Evolutionary conservation across 2,113 vertebrate genomes (phyloP).

Genomic region (Alligator mississippiensis): DNA sequence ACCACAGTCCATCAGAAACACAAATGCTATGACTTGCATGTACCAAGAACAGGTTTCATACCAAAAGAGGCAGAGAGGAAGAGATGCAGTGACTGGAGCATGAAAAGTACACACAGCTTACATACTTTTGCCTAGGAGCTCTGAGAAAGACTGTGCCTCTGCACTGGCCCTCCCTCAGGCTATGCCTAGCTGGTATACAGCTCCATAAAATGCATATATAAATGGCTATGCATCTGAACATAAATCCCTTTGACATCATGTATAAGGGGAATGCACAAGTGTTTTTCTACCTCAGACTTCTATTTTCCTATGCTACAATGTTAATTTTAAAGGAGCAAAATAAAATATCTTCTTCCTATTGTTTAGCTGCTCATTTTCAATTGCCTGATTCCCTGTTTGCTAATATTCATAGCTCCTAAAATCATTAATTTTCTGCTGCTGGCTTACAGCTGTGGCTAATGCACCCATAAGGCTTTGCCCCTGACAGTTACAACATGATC

Average conservation of each 20-base stretch:
- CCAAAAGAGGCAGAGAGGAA: not conserved
- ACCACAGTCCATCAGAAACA: not conserved
- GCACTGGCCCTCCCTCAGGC: not conserved
- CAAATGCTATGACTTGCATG: not conserved
- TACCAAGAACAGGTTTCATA: not conserved
- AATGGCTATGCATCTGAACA: not conserved
- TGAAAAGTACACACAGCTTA: not conserved
- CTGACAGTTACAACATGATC: not conserved
- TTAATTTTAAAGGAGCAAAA: not conserved
- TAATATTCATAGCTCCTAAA: not conserved
- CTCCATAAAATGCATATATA: not conserved
- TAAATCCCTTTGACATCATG: not conserved
- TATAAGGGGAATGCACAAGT: not conserved
- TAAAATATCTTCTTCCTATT: not conserved
- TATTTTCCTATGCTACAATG: not conserved
- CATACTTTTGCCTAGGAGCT: not conserved
- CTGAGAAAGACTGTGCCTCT: not conserved
- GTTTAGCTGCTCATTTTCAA: not conserved
- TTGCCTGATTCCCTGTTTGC: not conserved
- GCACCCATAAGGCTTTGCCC: not conserved
- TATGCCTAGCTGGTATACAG: not conserved
- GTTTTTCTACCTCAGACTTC: not conserved
- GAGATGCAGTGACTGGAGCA: not conserved
- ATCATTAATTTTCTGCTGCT: not conserved
- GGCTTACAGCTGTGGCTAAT: not conserved